phyloP scores from a whole-genome alignment of 2,888 invertebrate genomes.

The Hyalella azteca region DNA sequence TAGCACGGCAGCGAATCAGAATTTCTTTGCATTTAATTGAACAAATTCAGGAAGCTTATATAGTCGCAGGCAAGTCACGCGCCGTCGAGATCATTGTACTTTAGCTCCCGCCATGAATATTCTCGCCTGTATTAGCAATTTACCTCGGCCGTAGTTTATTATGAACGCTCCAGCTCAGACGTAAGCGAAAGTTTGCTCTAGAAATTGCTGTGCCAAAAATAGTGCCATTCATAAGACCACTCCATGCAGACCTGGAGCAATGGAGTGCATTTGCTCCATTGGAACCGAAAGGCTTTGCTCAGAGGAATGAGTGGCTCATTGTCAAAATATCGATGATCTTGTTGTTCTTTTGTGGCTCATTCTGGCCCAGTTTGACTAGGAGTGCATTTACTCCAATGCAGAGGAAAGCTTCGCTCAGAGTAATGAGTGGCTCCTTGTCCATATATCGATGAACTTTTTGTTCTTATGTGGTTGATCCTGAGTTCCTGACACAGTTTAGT shows the following conservation, averaged over 20 bases:
- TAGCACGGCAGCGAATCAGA: no score
- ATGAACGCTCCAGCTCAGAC: neutral
- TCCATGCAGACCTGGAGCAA: neutral
- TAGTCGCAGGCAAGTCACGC: slow-evolving; percentile 2
- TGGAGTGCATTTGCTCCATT: neutral
- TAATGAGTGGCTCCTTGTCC: no score
- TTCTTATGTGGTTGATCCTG: no score
- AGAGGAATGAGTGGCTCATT: no score
- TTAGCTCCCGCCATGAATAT: slow-evolving; percentile 1
- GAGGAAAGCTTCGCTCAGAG: neutral
- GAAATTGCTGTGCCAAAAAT: neutral
- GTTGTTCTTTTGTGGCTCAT: no score
- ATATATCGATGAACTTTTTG: no score
- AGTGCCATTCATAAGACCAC: neutral
- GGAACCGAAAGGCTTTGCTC: neutral
- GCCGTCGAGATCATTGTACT: neutral
- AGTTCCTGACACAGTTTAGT: no score
- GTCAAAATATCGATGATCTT: no score
- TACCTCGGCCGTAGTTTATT: neutral
- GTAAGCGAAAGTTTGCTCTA: neutral
- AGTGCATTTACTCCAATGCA: neutral
- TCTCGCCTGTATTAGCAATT: slow-evolving; percentile 4
- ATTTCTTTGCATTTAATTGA: no score
- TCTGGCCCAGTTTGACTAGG: no score
- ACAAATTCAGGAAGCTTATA: no score